Conservation (phyloP, 2,113 vertebrate genomes). For the Toxotes chatareus region DNA sequence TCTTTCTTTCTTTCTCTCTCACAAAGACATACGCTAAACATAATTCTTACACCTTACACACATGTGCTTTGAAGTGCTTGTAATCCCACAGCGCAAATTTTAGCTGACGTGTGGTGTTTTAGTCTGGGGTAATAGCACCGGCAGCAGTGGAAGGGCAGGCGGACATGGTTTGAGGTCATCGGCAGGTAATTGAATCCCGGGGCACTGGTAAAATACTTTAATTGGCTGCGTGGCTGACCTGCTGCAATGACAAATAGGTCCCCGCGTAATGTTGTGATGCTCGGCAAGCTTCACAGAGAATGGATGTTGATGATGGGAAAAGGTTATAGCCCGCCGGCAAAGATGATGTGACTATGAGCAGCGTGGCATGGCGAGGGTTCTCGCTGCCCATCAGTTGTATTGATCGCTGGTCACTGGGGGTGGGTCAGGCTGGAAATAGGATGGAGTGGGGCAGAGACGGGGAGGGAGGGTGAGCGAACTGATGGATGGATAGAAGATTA, state of each 20-base stretch:
- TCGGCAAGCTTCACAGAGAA: constrained; percentile 22
- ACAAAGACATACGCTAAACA: constrained; percentile 15
- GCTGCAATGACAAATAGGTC: constrained; percentile 55
- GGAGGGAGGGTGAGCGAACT: background rate
- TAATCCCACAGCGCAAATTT: constrained; percentile 37
- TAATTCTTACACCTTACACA: constrained; percentile 37
- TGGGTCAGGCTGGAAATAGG: constrained; percentile 26
- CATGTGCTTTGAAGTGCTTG: constrained; percentile 29
- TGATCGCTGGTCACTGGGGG: constrained; percentile 45
- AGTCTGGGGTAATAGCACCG: constrained; percentile 16
- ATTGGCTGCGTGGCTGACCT: constrained; percentile 40
- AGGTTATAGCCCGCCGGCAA: constrained; percentile 59
- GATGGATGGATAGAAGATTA: constrained; percentile 4
- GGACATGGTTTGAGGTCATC: constrained; percentile 59
- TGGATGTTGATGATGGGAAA: constrained; percentile 47
- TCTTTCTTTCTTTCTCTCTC: constrained; percentile 1
- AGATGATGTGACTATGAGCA: constrained; percentile 71
- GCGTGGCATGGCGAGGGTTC: constrained; percentile 35
- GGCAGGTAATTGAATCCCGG: constrained; percentile 64
- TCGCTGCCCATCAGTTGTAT: constrained; percentile 60
- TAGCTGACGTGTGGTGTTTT: constrained; percentile 44
- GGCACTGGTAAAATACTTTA: constrained; percentile 59
- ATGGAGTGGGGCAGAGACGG: background rate
- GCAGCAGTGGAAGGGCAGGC: constrained; percentile 45
- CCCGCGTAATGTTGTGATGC: constrained; percentile 8